These are phyloP conservation scores for Clarias pachynema DNA, from an alignment of 2,797 vertebrate species.

Conservation along the genomic window DNA sequence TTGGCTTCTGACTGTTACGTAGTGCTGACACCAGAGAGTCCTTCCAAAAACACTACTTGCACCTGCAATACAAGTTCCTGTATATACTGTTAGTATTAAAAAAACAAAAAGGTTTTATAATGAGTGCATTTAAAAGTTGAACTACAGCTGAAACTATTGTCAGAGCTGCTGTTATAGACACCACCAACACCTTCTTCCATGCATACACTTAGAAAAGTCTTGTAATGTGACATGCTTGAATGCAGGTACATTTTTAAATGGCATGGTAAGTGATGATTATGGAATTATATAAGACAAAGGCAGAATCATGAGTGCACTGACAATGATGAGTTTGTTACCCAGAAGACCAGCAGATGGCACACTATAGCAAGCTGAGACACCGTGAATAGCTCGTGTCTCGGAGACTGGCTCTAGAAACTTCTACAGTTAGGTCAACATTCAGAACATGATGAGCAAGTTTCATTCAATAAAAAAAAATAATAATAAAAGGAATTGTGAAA, in stretches of 20 bases:
- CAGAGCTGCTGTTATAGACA: background rate
- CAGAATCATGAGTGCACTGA: background rate
- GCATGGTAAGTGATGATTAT: background rate
- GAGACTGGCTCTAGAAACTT: slow-evolving; percentile 51
- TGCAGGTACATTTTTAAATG: background rate
- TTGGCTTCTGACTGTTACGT: background rate
- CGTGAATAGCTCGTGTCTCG: slow-evolving; percentile 12
- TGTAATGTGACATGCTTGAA: background rate
- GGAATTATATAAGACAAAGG: background rate
- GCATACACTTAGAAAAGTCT: background rate
- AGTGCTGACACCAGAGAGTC: background rate
- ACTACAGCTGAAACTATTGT: background rate
- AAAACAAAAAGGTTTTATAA: background rate
- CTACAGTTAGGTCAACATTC: slow-evolving; percentile 36
- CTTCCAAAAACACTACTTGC: background rate
- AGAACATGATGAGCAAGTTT: background rate
- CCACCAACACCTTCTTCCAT: background rate
- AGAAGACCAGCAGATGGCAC: slow-evolving; percentile 73
- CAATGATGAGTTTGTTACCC: slow-evolving; percentile 29
- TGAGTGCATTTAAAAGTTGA: background rate
- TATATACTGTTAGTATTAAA: slow-evolving; percentile 7
- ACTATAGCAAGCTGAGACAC: slow-evolving; percentile 56
- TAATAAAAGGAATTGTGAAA: background rate
- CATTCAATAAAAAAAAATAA: background rate
- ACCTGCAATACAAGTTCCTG: background rate